Conservation (phyloP, 2,888 invertebrate genomes). For the Emmelina monodactyla region DNA sequence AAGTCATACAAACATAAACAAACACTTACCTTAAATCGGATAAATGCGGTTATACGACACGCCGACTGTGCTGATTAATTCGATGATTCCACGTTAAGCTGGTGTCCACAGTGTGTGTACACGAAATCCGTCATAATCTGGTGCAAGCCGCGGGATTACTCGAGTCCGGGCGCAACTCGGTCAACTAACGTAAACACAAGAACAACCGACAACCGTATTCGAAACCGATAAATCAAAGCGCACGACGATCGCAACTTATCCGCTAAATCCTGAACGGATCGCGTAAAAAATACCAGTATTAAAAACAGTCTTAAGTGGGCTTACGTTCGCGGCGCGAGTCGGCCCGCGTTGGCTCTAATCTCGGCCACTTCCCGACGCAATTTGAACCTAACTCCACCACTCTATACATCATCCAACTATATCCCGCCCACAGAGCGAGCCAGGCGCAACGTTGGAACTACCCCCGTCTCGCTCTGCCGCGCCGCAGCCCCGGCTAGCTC, state of each 20-base stretch:
- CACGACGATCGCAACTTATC: constrained; percentile 61
- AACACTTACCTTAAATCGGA: constrained; percentile 31
- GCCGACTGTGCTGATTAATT: constrained; percentile 17
- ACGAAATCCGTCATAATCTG: constrained; percentile 62
- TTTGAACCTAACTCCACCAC: constrained; percentile 78
- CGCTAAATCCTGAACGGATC: constrained; percentile 66
- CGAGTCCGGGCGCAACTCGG: constrained; percentile 42
- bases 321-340: constrained; percentile 70
- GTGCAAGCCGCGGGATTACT: constrained; percentile 56
- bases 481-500: constrained; percentile 13
- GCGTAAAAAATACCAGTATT: constrained; percentile 74
- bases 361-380: constrained; percentile 79
- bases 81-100: constrained; percentile 30
- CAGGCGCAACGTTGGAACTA: constrained; percentile 30
- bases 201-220: constrained; percentile 51
- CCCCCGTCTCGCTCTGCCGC: constrained; percentile 31
- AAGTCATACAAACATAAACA: neutral
- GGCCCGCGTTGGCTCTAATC: constrained; percentile 74
- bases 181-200: constrained; percentile 64
- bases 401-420: constrained; percentile 73
- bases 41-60: constrained; percentile 19
- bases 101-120: constrained; percentile 42
- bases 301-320: constrained; percentile 77
- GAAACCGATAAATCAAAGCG: constrained; percentile 66
- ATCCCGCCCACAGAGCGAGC: constrained; percentile 59